Evolutionary conservation across 2,888 invertebrate genomes (phyloP), one percentile per base, ranked within the genome.

Genomic region (Abscondita cerata): DNA sequence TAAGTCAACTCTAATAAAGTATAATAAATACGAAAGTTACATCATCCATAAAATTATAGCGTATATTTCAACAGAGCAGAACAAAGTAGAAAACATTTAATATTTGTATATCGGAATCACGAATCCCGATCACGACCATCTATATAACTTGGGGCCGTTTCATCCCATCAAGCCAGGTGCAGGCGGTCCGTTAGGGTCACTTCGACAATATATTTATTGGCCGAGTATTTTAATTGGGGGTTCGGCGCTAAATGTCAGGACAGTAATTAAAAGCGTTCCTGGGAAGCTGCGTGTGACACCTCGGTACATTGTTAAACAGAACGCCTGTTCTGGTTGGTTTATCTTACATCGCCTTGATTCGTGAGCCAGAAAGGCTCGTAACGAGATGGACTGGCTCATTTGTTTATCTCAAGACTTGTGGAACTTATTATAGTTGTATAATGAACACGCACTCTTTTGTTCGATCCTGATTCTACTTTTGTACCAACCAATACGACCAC

Each of bases 251-350:
- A 76, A 78, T 77, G 79, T 78, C 78, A 78, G 78, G 72, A 72
- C 70, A 74, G 77, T 80, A 80, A 80, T 80, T 80, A 80, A 80
- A 79, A 78, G 78, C 73, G 76, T 75, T 74, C 75, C 73, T 75
- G 78, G 76, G 79, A 77, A 78, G 78, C 77, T 74, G 73, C 71
- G 74, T 79, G 78, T 79, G 80, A 80, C 80, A 80, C 80, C 80
- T 80, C 74, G 71, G 76, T 78, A 78, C 79, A 78, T 79, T 78
- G 79, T 80, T 79, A 78, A 78, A 75, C 75, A 72, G 73, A 72
- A 69, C 73, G 73, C 71, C 68, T 67, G 70, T 68, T 67, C 70
- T 70, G 72, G 73, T 73, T 72, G 72, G 73, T 75, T 25, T 75
- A 75, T 76, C 75, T 75, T 52, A 71, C 55, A 75, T 75, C 75